Base-by-base conservation (phyloP, 2,888 invertebrate genomes). In the Liodrosophila aerea region DNA sequence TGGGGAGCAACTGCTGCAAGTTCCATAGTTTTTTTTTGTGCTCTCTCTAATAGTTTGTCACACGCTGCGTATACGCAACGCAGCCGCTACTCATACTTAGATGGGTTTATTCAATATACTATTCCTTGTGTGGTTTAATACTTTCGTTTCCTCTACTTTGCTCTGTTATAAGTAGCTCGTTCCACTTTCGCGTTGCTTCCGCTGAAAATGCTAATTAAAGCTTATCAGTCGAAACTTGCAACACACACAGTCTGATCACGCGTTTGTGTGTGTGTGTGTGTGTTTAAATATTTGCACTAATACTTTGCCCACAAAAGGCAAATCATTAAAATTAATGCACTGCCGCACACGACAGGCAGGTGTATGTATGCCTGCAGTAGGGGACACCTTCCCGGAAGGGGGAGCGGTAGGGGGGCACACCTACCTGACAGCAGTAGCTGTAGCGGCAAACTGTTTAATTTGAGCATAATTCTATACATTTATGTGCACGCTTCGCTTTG, bases 241-340 rank as follows among this genome's bases (percentile, higher is more conserved):
- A 9, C 53, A 31, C 16, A 52, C 52, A 61, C 7, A 12, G 27
- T 41, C 11, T 29, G 27, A n/a, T 7, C 4, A 16, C 16, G 16
- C 16, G n/a, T 1, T 16, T 18, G 12, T 18, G 30, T 13, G 34
- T 30, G 22, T 41, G 30, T 16, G 41, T 41, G 46, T 22, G 52
- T 29, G 45, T 44, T 46, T 53, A 84, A 86, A 81, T 81, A 86
- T 81, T 86, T 86, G 85, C 53, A 44, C 54, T 52, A 70, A 64
- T 81, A 67, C 85, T 76, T 72, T 76, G 52, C 68, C 57, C 64
- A 50, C 56, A 73, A 58, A 61, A 65, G 67, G 64, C 67, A 86
- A 86, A 86, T 81, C 82, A 75, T 75, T 73, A 41, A 75, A 86
- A 73, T 85, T 75, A 64, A 85, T 82, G 82, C 81, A 70, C 34